Evolutionary conservation across 2,113 vertebrate genomes (phyloP).

Genomic region (Gnathonemus longibarbis): DNA sequence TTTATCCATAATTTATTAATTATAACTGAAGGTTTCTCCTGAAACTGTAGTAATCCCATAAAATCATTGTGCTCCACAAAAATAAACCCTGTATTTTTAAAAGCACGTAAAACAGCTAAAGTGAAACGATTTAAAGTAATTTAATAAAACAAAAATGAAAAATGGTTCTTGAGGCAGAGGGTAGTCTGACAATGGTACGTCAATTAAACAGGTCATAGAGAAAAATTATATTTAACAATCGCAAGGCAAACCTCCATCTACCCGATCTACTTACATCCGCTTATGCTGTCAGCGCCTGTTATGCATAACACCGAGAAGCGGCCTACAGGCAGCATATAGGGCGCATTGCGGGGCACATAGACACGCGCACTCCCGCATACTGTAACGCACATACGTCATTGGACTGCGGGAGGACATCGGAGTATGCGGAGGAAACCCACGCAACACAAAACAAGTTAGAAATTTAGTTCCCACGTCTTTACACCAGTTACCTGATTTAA

Average conservation of each 20-base stretch:
- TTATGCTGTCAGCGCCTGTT: not conserved
- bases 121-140: not conserved
- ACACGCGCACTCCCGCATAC: not conserved
- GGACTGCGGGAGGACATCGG: not conserved
- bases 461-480: not conserved
- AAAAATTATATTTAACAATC: not conserved
- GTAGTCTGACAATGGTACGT: not conserved
- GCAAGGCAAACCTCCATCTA: not conserved
- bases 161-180: not conserved
- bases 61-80: not conserved
- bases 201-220: not conserved
- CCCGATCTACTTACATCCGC: not conserved
- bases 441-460: not conserved
- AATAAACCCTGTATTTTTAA: not conserved
- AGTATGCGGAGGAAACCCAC: not conserved
- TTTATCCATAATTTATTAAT: not conserved
- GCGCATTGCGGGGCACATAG: not conserved
- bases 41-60: not conserved
- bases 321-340: not conserved
- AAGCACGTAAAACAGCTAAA: not conserved
- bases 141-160: not conserved
- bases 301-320: not conserved
- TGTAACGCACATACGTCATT: not conserved
- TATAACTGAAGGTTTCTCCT: not conserved
- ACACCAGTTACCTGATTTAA: constrained; percentile 63